These are phyloP conservation scores for Malurus cyaneus DNA, from an alignment of 2,113 vertebrate species.

Conservation along the genomic window DNA sequence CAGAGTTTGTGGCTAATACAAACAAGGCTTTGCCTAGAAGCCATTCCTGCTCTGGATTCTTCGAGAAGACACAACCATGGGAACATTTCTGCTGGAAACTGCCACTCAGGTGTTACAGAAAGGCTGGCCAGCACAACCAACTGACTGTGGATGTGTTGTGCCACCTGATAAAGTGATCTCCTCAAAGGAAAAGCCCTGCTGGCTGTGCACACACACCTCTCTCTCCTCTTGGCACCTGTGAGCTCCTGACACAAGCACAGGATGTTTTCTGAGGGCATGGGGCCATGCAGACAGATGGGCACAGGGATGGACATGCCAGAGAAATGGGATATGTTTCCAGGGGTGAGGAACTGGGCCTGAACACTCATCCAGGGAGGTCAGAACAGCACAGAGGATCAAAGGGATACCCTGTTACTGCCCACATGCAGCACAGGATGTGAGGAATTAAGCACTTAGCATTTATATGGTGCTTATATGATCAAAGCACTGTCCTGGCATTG, in stretches of 20 bases:
- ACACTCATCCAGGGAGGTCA: not conserved
- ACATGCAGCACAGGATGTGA: not conserved
- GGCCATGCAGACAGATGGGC: constrained; percentile 50
- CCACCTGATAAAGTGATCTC: not conserved
- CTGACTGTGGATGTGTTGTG: accelerated
- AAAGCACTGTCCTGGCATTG: not conserved
- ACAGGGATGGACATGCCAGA: not conserved
- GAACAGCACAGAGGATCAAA: not conserved
- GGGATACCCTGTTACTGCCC: not conserved
- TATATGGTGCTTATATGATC: not conserved
- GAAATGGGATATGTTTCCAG: not conserved
- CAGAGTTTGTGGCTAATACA: not conserved
- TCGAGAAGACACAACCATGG: not conserved
- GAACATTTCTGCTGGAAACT: not conserved
- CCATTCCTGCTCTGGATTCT: not conserved
- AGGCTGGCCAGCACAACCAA: not conserved
- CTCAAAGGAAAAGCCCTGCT: not conserved
- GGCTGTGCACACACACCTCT: not conserved
- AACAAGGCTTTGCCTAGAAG: not conserved
- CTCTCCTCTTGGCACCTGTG: not conserved
- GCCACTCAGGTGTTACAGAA: not conserved
- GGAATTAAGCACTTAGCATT: not conserved
- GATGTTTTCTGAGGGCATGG: not conserved
- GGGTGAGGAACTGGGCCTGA: not conserved
- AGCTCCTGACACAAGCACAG: not conserved